These are phyloP conservation scores for Drosophila serrata DNA, from an alignment of 1,140 invertebrate species.

Conservation along the genomic window DNA sequence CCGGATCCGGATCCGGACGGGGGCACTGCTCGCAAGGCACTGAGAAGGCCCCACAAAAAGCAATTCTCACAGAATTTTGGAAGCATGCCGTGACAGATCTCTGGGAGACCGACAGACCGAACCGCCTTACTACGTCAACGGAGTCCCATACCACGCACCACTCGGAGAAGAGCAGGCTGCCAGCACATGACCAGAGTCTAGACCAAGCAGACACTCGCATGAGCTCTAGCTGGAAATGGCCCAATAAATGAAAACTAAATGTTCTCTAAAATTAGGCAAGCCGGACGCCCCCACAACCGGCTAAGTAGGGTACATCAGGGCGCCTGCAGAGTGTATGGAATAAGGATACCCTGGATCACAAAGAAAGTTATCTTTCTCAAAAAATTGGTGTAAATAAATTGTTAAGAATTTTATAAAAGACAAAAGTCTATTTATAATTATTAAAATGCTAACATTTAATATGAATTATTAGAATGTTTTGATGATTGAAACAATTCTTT, in stretches of 20 bases:
- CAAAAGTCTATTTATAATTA: too few relatives aligned
- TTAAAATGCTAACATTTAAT: too few relatives aligned
- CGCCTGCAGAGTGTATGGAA: not conserved
- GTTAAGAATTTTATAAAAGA: not conserved
- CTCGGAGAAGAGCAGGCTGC: conserved; percentile 17
- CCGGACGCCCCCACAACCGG: conserved; percentile 32
- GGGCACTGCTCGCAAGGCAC: conserved; percentile 55
- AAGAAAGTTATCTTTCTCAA: too few relatives aligned
- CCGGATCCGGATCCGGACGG: conserved; percentile 30
- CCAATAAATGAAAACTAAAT: conserved; percentile 65
- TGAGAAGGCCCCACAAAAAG: conserved; percentile 35
- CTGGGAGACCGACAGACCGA: conserved; percentile 15
- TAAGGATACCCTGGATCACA: not conserved
- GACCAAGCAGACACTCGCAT: conserved; percentile 34
- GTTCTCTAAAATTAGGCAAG: conserved; percentile 44
- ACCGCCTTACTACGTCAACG: conserved; percentile 22
- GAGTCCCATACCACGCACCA: conserved; percentile 36
- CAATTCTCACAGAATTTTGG: conserved; percentile 40
- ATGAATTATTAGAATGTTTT: too few relatives aligned
- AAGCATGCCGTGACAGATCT: conserved; percentile 19
- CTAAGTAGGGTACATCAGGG: conserved; percentile 45
- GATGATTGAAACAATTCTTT: too few relatives aligned
- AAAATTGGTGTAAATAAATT: not conserved
- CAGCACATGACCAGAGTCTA: conserved; percentile 10
- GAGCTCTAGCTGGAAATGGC: conserved; percentile 65